A percentile compares a stretch with the other conserved stretches of the same genome.
phyloP scores from a whole-genome alignment of 2,113 vertebrate genomes.

The Catagonus wagneri region DNA sequence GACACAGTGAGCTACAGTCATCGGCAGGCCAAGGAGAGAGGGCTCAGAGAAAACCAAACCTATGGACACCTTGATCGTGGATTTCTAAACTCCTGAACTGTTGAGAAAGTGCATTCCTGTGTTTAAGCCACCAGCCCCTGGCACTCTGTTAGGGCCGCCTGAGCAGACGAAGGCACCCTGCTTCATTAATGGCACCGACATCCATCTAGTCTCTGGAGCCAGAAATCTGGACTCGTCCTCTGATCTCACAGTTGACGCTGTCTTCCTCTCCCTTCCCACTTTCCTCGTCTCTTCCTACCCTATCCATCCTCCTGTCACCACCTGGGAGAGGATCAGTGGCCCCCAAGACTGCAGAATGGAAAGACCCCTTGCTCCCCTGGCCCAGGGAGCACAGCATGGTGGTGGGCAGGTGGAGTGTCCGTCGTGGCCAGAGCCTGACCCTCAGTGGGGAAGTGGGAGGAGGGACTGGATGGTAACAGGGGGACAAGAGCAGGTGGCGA shows the following conservation, averaged over 20 bases:
- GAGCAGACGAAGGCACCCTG: not conserved
- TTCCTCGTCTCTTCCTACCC: not conserved
- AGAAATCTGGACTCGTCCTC: not conserved
- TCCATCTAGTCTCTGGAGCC: not conserved
- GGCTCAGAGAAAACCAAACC: not conserved
- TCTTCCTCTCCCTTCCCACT: not conserved
- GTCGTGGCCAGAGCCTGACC: too few species aligned
- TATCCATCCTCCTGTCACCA: not conserved
- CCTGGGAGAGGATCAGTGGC: not conserved
- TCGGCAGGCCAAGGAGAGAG: not conserved
- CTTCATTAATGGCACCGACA: not conserved
- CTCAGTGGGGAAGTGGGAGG: rapidly evolving
- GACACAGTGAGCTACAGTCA: not conserved
- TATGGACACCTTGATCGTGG: not conserved
- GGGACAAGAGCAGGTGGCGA: not conserved
- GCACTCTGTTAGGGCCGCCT: not conserved
- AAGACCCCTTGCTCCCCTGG: not conserved
- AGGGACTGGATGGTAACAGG: rapidly evolving
- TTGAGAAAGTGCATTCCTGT: not conserved
- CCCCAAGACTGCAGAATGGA: not conserved
- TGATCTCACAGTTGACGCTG: not conserved
- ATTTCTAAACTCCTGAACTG: not conserved
- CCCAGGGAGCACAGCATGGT: rapidly evolving
- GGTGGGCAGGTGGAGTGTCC: rapidly evolving
- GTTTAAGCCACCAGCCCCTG: not conserved